phyloP scores from a whole-genome alignment of 2,113 vertebrate species.

The Oncorhynchus tshawytscha region DNA sequence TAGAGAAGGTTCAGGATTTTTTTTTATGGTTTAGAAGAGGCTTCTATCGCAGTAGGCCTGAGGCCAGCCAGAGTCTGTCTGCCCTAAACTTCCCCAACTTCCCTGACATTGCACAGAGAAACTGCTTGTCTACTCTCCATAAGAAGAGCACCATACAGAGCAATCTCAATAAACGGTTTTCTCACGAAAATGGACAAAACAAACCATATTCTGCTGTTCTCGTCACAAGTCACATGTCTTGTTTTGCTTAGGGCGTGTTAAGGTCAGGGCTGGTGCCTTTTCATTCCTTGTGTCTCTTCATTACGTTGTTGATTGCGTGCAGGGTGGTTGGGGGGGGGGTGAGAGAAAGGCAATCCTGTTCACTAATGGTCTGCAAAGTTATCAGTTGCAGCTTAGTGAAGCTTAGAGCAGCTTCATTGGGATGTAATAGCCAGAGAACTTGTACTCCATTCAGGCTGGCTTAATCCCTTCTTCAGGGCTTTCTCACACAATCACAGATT shows the following conservation, averaged over 20 bases:
- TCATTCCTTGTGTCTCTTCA: constrained; percentile 54
- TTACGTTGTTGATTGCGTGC: constrained; percentile 65
- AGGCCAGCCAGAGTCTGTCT: neutral
- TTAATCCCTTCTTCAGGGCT: constrained; percentile 68
- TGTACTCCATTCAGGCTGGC: constrained; percentile 67
- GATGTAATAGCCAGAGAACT: constrained; percentile 74
- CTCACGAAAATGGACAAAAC: neutral
- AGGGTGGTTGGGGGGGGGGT: constrained; percentile 30
- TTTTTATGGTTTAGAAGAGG: neutral
- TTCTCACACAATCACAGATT: constrained; percentile 66
- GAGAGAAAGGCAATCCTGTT: constrained; percentile 68
- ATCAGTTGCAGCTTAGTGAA: constrained; percentile 75
- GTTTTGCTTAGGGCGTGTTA: constrained; percentile 31
- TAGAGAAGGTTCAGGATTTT: neutral
- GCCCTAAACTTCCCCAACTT: neutral
- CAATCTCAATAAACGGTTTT: neutral
- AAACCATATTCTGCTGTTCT: constrained; percentile 29
- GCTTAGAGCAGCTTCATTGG: constrained; percentile 73
- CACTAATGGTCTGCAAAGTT: constrained; percentile 76
- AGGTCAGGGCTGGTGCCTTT: constrained; percentile 45
- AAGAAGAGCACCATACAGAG: neutral
- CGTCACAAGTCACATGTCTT: constrained; percentile 10
- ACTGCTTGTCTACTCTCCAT: neutral
- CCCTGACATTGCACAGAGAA: neutral
- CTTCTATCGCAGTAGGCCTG: neutral